Conservation (phyloP, 2,888 invertebrate genomes). For the Cerastis leucographa region DNA sequence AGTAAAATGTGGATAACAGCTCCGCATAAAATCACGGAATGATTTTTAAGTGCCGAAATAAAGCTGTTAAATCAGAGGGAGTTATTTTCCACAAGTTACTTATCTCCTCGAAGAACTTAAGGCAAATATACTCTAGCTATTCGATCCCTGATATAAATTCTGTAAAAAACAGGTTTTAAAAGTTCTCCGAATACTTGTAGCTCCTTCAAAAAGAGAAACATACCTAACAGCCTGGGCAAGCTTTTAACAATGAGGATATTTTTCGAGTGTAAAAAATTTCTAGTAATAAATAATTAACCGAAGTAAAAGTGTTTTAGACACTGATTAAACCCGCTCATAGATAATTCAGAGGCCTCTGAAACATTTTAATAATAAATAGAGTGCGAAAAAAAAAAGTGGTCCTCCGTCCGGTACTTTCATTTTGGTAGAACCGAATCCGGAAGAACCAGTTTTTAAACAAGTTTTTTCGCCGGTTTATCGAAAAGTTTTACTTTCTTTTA, state of each 20-base stretch:
- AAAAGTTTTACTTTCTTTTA: constrained; percentile 19
- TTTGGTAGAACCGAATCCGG: constrained; percentile 6
- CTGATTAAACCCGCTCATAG: constrained; percentile 53
- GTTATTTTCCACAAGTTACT: too few relatives aligned
- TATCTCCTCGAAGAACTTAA: too few relatives aligned
- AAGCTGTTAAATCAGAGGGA: too few relatives aligned
- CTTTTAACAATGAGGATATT: background rate
- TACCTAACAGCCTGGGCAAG: background rate
- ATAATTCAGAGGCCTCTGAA: constrained; percentile 59
- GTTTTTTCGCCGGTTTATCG: constrained; percentile 8
- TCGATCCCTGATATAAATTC: too few relatives aligned
- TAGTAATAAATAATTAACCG: constrained; percentile 19
- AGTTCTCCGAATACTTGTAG: background rate
- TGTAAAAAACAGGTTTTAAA: background rate
- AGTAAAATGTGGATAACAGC: too few relatives aligned
- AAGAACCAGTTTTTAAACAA: constrained; percentile 32
- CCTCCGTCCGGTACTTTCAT: constrained; percentile 19
- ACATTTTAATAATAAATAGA: constrained; percentile 58
- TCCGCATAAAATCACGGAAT: too few relatives aligned
- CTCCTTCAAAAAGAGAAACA: background rate
- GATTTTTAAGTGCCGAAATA: too few relatives aligned
- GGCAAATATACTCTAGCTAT: too few relatives aligned
- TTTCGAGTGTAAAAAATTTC: constrained; percentile 2
- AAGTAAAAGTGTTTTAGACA: constrained; percentile 34
- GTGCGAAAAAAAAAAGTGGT: constrained; percentile 36